Percentiles rank a stretch among this genome's conserved stretches.
phyloP scores from a whole-genome alignment of 2,113 vertebrate species.

The Pterocles orientalis region DNA sequence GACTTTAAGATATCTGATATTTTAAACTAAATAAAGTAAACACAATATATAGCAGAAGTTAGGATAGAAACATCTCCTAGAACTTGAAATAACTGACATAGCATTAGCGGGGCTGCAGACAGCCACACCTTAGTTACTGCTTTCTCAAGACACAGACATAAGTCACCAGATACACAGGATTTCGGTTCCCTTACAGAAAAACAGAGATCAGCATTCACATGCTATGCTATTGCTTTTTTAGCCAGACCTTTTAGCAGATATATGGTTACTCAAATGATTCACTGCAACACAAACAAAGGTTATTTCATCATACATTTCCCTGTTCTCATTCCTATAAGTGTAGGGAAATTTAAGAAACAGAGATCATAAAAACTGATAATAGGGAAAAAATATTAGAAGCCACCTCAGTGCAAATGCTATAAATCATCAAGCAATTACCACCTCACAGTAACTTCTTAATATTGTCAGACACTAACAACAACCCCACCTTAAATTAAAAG shows the following conservation, averaged over 20 bases:
- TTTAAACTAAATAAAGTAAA: neutral
- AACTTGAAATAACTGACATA: neutral
- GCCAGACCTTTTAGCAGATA: neutral
- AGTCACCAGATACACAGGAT: neutral
- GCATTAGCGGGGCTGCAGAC: neutral
- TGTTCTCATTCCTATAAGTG: accelerated
- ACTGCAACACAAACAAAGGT: neutral
- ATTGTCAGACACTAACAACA: neutral
- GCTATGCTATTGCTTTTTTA: neutral
- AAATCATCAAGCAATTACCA: neutral
- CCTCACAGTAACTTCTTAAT: neutral
- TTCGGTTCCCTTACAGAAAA: neutral
- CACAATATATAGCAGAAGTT: neutral
- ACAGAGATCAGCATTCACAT: neutral
- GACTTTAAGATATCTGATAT: neutral
- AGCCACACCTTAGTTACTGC: neutral
- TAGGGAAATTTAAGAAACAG: neutral
- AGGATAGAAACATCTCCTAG: neutral
- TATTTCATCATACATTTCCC: neutral
- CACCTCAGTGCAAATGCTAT: neutral
- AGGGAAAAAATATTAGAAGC: neutral
- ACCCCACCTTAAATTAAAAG: neutral
- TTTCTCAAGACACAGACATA: neutral
- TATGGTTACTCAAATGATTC: neutral
- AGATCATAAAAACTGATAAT: neutral